Conservation (phyloP, 2,113 vertebrate genomes). For the Podarcis raffonei region DNA sequence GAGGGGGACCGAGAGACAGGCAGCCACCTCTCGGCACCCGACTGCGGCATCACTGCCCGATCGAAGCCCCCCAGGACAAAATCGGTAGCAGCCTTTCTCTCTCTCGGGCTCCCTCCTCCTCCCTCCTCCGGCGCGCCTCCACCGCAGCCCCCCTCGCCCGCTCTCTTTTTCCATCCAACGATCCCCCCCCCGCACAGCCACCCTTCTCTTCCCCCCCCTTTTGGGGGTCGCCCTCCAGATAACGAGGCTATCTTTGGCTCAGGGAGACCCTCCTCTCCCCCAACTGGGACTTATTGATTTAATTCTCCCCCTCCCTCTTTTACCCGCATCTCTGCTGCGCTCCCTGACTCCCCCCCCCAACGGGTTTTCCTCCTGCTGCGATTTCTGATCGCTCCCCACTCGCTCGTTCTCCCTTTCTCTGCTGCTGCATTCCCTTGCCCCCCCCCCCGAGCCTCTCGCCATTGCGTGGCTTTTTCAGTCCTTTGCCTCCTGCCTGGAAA, state of each 20-base stretch:
- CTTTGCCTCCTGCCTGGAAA: neutral
- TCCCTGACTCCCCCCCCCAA: accelerated
- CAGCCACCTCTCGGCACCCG: conserved; percentile 3
- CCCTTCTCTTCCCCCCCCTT: neutral
- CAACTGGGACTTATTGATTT: too few species aligned
- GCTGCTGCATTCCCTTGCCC: neutral
- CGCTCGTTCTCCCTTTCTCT: neutral
- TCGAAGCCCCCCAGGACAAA: conserved; percentile 25
- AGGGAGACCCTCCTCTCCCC: too few species aligned
- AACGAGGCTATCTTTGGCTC: too few species aligned
- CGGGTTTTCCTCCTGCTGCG: neutral
- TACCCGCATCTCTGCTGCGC: neutral
- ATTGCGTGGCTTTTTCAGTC: neutral
- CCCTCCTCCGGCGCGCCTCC: too few species aligned
- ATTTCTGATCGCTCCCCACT: neutral
- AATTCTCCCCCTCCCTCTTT: too few species aligned
- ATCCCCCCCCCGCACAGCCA: neutral
- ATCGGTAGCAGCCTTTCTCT: conserved; percentile 17
- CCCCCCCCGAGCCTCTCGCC: neutral
- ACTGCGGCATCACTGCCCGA: conserved; percentile 23
- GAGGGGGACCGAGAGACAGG: neutral
- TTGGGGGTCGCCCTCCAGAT: too few species aligned
- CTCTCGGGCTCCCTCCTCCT: neutral
- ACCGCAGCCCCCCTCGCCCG: too few species aligned
- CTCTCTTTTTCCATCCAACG: neutral